Percentiles rank a stretch among this genome's conserved stretches.
Conservation (phyloP, 2,888 invertebrate genomes). For the Coenonympha arcania region DNA sequence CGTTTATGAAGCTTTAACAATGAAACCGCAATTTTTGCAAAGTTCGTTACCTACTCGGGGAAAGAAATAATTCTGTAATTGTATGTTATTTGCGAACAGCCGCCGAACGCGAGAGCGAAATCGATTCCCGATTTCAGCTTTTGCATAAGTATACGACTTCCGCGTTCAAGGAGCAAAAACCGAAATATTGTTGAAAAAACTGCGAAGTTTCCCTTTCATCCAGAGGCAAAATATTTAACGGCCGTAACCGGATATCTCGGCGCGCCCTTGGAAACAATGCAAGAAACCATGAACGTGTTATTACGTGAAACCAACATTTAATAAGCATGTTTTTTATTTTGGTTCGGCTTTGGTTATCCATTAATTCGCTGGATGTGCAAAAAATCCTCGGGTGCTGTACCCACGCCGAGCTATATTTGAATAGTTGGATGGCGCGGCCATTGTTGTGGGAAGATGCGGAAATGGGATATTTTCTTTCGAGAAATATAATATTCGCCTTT, state of each 20-base stretch:
- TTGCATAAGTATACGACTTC: constrained; percentile 71
- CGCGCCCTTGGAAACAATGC: constrained; percentile 69
- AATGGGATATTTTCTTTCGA: constrained; percentile 75
- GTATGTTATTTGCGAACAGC: constrained; percentile 55
- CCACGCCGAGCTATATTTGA: constrained; percentile 64
- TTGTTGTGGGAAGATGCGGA: constrained; percentile 74
- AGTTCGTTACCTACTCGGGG: constrained; percentile 43
- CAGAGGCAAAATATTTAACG: constrained; percentile 71
- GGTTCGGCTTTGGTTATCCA: constrained; percentile 71
- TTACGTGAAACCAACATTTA: constrained; percentile 74
- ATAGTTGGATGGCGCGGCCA: constrained; percentile 67
- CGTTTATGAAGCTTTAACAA: constrained; percentile 44
- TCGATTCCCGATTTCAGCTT: constrained; percentile 62
- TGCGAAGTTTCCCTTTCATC: constrained; percentile 71
- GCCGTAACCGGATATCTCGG: constrained; percentile 72
- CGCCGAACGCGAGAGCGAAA: constrained; percentile 61
- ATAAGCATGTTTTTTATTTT: constrained; percentile 68
- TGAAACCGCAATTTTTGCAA: constrained; percentile 45
- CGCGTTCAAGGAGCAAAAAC: constrained; percentile 67
- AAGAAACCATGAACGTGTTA: constrained; percentile 72
- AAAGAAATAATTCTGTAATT: constrained; percentile 54
- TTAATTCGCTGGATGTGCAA: constrained; percentile 66
- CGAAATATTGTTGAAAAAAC: constrained; percentile 62
- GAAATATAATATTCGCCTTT: constrained; percentile 69
- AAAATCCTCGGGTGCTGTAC: constrained; percentile 56